A percentile compares a stretch with the other conserved stretches of the same genome.
phyloP scores from a whole-genome alignment of 2,888 invertebrate species.

The Drosophila meridionalis region DNA sequence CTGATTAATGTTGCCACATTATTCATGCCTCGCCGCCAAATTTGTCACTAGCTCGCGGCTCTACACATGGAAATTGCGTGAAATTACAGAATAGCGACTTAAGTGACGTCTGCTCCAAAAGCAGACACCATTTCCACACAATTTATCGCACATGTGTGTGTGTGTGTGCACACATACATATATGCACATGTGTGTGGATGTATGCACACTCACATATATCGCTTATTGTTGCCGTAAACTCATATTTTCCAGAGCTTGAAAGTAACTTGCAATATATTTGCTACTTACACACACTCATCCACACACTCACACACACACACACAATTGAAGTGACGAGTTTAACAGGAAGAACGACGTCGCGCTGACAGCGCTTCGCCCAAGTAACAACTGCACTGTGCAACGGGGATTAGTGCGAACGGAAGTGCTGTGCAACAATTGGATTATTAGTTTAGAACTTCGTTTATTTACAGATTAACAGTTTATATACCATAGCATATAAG shows the following conservation, averaged over 20 bases:
- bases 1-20: conserved; percentile 52
- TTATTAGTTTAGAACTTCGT: neutral
- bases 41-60: conserved; percentile 42
- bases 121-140: conserved; percentile 10
- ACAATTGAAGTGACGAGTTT: conserved; percentile 4
- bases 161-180: neutral
- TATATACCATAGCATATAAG: neutral
- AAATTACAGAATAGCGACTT: conserved; percentile 39
- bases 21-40: conserved; percentile 45
- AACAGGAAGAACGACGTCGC: conserved; percentile 9
- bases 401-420: conserved; percentile 7
- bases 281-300: conserved; percentile 32
- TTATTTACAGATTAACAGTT: neutral
- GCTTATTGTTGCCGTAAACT: conserved; percentile 51
- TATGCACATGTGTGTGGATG: neutral
- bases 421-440: neutral
- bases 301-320: conserved; percentile 9
- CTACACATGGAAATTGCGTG: conserved; percentile 30
- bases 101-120: conserved; percentile 26
- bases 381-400: conserved; percentile 21
- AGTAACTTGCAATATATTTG: conserved; percentile 55
- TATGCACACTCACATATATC: neutral
- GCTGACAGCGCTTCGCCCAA: conserved; percentile 1
- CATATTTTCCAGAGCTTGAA: conserved; percentile 56
- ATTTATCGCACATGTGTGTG: neutral